Conservation (phyloP, 2,888 invertebrate genomes). For the Ennomos erosarius region DNA sequence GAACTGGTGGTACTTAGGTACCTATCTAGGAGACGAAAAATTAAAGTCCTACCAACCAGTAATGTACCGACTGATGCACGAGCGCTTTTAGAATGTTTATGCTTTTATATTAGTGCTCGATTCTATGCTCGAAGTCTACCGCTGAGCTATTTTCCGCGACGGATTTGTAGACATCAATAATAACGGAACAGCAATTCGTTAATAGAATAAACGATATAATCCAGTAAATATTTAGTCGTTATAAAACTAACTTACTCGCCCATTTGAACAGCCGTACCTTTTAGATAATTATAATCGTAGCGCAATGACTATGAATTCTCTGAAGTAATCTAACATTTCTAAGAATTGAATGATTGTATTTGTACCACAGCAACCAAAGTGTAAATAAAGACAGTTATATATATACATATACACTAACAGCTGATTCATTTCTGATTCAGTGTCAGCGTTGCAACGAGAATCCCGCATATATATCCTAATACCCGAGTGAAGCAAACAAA, state of each 20-base stretch:
- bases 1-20: too few species aligned
- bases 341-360: too few species aligned
- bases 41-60: slow-evolving; percentile 30
- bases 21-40: too few species aligned
- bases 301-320: too few species aligned
- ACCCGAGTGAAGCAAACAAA: slow-evolving; percentile 24
- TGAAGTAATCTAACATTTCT: too few species aligned
- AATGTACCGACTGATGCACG: slow-evolving; percentile 53
- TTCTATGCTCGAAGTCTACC: slow-evolving; percentile 5
- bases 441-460: slow-evolving; percentile 8
- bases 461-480: slow-evolving; percentile 6
- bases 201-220: too few species aligned
- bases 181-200: too few species aligned
- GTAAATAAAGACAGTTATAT: slow-evolving; percentile 5
- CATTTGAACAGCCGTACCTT: too few species aligned
- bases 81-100: slow-evolving; percentile 66
- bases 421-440: slow-evolving; percentile 4
- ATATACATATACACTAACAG: slow-evolving; percentile 11
- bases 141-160: slow-evolving; percentile 1
- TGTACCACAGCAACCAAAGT: neutral
- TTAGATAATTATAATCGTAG: neutral
- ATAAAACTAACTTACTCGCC: too few species aligned
- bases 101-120: slow-evolving; percentile 42
- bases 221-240: too few species aligned
- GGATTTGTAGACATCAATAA: too few species aligned